Evolutionary conservation across 2,113 vertebrate genomes (phyloP).

Genomic region (Noturus placidus): DNA sequence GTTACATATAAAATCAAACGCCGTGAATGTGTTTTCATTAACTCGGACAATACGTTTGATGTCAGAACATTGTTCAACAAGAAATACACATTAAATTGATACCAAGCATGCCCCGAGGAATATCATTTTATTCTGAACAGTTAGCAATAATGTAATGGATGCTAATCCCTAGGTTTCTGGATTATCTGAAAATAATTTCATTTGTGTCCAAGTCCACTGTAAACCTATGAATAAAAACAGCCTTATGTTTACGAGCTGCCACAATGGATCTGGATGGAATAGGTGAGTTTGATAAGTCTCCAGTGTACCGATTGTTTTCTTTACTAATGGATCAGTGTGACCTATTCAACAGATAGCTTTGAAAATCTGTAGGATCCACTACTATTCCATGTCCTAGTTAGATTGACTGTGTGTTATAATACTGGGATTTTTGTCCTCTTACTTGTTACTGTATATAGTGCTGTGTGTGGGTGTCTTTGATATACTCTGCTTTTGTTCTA

Average conservation of each 20-base stretch:
- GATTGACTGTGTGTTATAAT: not conserved
- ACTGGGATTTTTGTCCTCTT: not conserved
- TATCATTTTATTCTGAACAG: not conserved
- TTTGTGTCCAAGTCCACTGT: not conserved
- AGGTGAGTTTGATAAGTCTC: conserved; percentile 48
- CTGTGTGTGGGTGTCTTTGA: conserved; percentile 4
- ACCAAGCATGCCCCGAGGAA: not conserved
- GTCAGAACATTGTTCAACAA: not conserved
- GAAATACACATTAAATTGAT: not conserved
- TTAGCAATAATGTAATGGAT: not conserved
- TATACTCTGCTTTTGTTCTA: not conserved
- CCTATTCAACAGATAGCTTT: not conserved
- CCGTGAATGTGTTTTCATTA: not conserved
- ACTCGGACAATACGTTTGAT: not conserved
- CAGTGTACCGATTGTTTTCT: not conserved
- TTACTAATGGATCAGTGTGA: not conserved
- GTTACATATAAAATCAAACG: not conserved
- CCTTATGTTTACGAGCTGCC: conserved; percentile 9
- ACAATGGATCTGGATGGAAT: conserved; percentile 62
- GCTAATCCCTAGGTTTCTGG: not conserved
- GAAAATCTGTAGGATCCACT: not conserved
- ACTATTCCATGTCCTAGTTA: not conserved
- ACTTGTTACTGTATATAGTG: conserved; percentile 9
- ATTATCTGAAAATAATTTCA: not conserved
- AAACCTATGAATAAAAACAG: conserved; percentile 9